Base-by-base conservation (phyloP, 2,888 invertebrate species). In the Sipha maydis region DNA sequence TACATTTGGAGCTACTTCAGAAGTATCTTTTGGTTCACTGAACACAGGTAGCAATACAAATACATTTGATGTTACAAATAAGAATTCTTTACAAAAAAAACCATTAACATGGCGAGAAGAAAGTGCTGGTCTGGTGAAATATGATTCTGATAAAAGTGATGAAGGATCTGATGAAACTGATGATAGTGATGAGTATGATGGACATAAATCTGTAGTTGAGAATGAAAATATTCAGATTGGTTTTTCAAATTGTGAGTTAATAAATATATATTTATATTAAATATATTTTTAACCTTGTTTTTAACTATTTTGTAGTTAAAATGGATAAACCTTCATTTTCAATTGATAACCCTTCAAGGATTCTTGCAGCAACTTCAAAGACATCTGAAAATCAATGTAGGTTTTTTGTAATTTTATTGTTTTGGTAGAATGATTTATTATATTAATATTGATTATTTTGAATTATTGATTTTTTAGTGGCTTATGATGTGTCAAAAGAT, bases 121-220 rank as follows among this genome's bases (percentile, higher is more conserved):
- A 82, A 88, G 88, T 88, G 73, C 82, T 21, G 88, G 88, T 1
- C 4, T 88, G 9, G 82, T 76, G 17, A 88, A 88, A 48, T 88
- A 88, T 88, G 88, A 88, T 67, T 88, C 88, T 67, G 88, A 88
- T 48, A 88, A 88, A 76, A 88, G 88, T 75, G 82, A 80, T 61
- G 82, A 82, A 67, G 82, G 31, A 54, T 54, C 69, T 78, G 79
- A 80, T 80, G 77, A 78, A 71, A 21, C 41, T 48, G 61, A 75
- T n/a, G 88, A 88, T 1, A 76, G 67, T 67, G 88, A 88, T 82
- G 88, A 17, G n/a, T 75, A 82, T 75, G 61, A 75, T 61, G 34
- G 3, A 67, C 75, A 56, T n/a, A 73, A 67, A 31, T 75, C 88
- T 76, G 21, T 61, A 31, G 41, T 75, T n/a, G 61, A n/a, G 41